Evolutionary conservation across 2,113 vertebrate genomes (phyloP), one percentile per base, ranked within the genome.

Genomic region (Callocephalon fimbriatum): DNA sequence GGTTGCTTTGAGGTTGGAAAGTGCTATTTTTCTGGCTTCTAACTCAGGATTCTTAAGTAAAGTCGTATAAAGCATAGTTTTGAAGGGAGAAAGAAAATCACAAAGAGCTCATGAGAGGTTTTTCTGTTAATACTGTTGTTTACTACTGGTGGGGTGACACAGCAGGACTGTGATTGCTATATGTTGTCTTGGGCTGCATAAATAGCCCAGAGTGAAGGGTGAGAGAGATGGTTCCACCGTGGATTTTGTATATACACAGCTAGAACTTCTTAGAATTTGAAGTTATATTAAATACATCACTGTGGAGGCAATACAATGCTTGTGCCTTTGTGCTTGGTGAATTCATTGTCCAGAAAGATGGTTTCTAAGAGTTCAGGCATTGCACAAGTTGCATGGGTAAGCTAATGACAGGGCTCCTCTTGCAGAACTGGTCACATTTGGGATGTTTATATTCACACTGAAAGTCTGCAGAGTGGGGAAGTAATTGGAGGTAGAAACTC

Each of bases 1-100:
- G 97, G 96, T 95, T 96, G 91, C 76, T 97, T 95, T 97, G 95
- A 96, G 95, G 95, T 91, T 89, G 95, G 80, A 95, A 96, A 97
- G 95, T 94, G 95, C 92, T 95, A 85, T 97, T 96, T 97, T 93
- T 91, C 93, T 97, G 96, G 91, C 96, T 95, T 91, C 88, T 78
- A 92, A 79, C 91, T 82, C 48, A 27, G 61, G 37, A 89, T 86
- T 92, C 86, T 73, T 91, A 71, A 94, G 73, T 50, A 71, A 91
- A 91, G 73, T 93, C 87, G 72, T 91, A 84, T 78, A 92, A 95
- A 81, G 50, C 94, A 15, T 63, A 74, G 72, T 93, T 95, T 84
- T 92, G 65, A 81, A 84, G n/a, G 58, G 27, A 66, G n/a, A 77
- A 71, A 65, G 47, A 93, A 88, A 91, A 86, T 88, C 63, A 80